Evolutionary conservation across 2,797 vertebrate genomes (phyloP), one percentile per base, ranked within the genome.

Genomic region (Apodemus agrarius): DNA sequence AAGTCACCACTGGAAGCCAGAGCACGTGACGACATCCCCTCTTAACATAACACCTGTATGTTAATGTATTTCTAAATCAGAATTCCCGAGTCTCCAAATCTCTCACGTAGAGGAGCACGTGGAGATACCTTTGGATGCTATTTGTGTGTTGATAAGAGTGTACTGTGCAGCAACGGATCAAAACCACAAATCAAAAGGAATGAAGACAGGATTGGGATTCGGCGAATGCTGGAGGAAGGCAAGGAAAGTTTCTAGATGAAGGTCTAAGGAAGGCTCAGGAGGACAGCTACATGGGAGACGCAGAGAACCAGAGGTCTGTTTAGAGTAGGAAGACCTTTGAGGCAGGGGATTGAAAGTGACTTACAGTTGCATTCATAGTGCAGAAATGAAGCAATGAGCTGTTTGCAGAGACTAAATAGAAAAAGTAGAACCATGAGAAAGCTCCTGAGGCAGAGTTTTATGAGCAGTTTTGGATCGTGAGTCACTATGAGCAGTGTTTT

Each of bases 1-100:
- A 63, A 76, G 89, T 19, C 29, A 75, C 19, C 10, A 9, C 8
- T 16, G 12, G n/a, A 95, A 91, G 24, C 69, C 31, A 17, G 31
- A 88, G 89, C 59, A 63, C 34, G 43, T 78, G 16, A 91, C 65
- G 40, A 46, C 34, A 81, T 74, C 84, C 6, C 26, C 72, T 43
- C 46, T n/a, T n/a, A n/a, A n/a, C n/a, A n/a, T n/a, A n/a, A 46
- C 52, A 69, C 0, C 21, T n/a, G 43, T 85, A 2, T n/a, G 61
- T 74, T 84, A 57, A 91, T 52, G 7, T 79, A 80, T 67, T 89
- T 95, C 85, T 92, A 90, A 67, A 2, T 49, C 81, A 63, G 52
- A 80, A 84, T 67, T 95, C 21, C 61, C 40, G 85, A n/a, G 69
- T 40, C 84, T 40, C 57, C 63, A 93, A 61, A 75, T 22, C 37